Base-by-base conservation (phyloP, 2,888 invertebrate species). In the Crossocerus cetratus region DNA sequence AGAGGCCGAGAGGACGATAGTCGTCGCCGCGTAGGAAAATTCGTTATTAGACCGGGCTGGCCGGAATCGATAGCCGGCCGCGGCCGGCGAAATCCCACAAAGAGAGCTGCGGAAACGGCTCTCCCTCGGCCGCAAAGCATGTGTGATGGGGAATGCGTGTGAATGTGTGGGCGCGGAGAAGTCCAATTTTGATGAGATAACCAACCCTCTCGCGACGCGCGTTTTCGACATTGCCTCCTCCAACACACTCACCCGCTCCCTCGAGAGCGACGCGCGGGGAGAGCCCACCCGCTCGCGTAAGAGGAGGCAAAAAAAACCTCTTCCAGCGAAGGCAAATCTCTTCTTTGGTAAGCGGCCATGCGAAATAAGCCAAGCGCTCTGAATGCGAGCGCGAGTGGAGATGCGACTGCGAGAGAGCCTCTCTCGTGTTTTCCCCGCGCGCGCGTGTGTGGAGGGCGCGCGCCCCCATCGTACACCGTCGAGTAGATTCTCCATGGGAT, bases 361-460 rank as follows among this genome's bases (percentile, higher is more conserved):
- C 86, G 90, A 90, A 90, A 89, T 90, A 90, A 90, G 89, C 89
- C 88, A 87, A 86, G 86, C 86, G 83, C 86, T 87, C 86, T 89
- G 86, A 89, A 89, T 89, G 86, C 89, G 86, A 87, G 88, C 88
- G 88, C 86, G 86, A 32, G 11, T 32, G 32, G 32, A 32, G 84
- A 86, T 87, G 85, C 82, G 82, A 80, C 76, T 65, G 65, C 76
- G 76, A 69, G 77, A 67, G 73, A 76, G 57, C 21, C 21, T 65
- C 64, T 43, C 69, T 45, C 72, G 61, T 49, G 53, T 8, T 11
- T 32, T 60, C 61, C 49, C 59, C 55, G 23, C 62, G 32, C 49
- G 43, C 43, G 70, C 77, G 80, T 45, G 14, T 49, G 13, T 49
- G 13, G 13, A 49, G 49, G 16, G 49, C 63, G 64, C 49, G 16